phyloP scores from a whole-genome alignment of 2,797 vertebrate genomes.

The Siniperca obscura region DNA sequence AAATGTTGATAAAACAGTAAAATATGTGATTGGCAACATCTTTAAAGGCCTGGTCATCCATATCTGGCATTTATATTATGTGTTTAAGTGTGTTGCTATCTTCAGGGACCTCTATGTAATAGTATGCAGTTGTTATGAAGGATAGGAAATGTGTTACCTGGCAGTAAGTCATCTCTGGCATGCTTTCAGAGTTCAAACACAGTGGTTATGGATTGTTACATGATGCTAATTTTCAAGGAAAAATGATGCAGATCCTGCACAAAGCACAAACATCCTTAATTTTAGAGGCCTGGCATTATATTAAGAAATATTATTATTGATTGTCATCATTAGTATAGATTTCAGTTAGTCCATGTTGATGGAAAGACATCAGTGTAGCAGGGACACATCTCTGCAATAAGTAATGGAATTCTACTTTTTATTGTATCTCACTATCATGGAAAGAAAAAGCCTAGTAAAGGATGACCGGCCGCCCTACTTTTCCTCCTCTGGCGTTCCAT shows the following conservation, averaged over 20 bases:
- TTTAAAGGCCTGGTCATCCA: conserved; percentile 4
- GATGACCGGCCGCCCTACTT: conserved; percentile 87
- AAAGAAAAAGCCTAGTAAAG: conserved; percentile 75
- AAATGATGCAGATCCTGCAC: conserved; percentile 19
- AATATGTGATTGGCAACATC: background rate
- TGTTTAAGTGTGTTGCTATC: conserved; percentile 17
- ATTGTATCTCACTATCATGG: conserved; percentile 62
- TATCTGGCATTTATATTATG: conserved; percentile 4
- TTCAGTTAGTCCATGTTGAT: conserved; percentile 26
- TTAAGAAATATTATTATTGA: conserved; percentile 22
- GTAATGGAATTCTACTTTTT: conserved; percentile 68
- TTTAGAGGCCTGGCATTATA: conserved; percentile 14
- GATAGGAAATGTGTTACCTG: conserved; percentile 19
- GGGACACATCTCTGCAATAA: conserved; percentile 44
- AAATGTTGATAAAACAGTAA: background rate
- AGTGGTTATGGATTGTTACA: conserved; percentile 47
- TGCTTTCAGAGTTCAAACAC: conserved; percentile 27
- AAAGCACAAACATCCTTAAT: conserved; percentile 26
- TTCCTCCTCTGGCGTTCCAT: conserved; percentile 82
- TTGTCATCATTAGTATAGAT: conserved; percentile 16
- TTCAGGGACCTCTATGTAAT: conserved; percentile 23
- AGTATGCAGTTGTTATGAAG: conserved; percentile 12
- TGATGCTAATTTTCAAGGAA: conserved; percentile 44
- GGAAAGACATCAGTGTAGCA: conserved; percentile 28
- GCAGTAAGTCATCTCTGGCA: conserved; percentile 30